Conservation (phyloP, 37 sponge, comb jelly and placozoan genomes). For the Ianthella basta region DNA sequence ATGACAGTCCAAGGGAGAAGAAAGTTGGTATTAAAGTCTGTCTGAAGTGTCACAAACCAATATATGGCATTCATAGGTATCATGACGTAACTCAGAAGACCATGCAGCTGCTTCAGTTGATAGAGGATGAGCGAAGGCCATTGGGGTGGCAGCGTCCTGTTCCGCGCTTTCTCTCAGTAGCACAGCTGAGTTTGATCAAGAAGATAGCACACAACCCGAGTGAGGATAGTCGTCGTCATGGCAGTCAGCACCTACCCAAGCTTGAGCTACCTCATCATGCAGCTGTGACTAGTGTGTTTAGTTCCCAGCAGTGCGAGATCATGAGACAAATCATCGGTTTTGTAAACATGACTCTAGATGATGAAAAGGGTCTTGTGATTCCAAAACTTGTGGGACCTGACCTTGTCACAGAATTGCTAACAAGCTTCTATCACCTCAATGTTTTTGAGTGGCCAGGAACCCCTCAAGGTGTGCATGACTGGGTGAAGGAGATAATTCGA, state of each 20-base stretch:
- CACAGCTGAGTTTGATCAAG: background rate
- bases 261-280: background rate
- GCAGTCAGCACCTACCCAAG: background rate
- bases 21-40: slow-evolving; percentile 60
- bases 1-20: background rate
- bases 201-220: too few species aligned
- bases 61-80: slow-evolving; percentile 77
- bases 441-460: background rate
- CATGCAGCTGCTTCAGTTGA: background rate
- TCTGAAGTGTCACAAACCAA: slow-evolving; percentile 72
- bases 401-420: background rate
- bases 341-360: too few species aligned
- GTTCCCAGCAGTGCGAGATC: background rate
- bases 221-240: too few species aligned
- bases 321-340: background rate
- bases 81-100: slow-evolving; percentile 66
- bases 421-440: background rate
- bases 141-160: background rate
- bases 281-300: background rate
- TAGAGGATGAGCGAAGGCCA: background rate
- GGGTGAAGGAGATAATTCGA: background rate
- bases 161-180: background rate
- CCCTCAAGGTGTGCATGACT: slow-evolving; percentile 7
- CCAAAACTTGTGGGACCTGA: background rate
- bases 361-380: too few species aligned